A percentile compares a stretch with the other conserved stretches of the same genome.
Conservation (phyloP, 2,797 vertebrate species). For the Sorex maritimensis region DNA sequence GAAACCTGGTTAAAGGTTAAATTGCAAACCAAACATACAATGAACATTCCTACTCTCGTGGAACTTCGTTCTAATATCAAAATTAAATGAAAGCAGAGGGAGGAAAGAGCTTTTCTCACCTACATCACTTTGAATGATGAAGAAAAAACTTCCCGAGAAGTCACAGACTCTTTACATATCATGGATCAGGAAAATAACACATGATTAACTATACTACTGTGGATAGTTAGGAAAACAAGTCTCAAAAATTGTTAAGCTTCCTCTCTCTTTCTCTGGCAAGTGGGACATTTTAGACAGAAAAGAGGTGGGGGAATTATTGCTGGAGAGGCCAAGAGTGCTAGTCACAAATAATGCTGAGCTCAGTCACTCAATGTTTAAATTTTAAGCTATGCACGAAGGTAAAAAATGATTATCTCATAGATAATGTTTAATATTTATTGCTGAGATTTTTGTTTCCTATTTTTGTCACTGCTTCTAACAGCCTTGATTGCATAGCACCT, state of each 20-base stretch:
- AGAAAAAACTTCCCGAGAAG: constrained; percentile 7
- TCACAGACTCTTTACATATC: background rate
- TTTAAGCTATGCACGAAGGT: background rate
- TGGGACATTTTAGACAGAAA: background rate
- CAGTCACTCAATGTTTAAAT: background rate
- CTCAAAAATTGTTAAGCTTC: background rate
- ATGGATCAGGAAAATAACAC: background rate
- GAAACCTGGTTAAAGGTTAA: background rate
- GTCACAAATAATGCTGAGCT: background rate
- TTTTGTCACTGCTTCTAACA: constrained; percentile 59
- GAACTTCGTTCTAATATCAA: background rate
- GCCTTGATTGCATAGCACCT: background rate
- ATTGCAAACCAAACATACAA: background rate
- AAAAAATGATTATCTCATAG: background rate
- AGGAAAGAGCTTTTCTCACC: background rate
- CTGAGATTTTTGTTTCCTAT: constrained; percentile 5
- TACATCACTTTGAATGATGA: background rate
- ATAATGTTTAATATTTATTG: constrained; percentile 53
- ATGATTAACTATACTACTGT: background rate
- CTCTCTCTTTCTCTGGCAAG: background rate
- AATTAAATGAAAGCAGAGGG: background rate
- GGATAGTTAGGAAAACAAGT: background rate
- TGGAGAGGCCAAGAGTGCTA: background rate
- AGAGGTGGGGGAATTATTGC: background rate
- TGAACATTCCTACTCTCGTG: background rate